phyloP scores from a whole-genome alignment of 2,888 invertebrate genomes.

The Phorcus lineatus region DNA sequence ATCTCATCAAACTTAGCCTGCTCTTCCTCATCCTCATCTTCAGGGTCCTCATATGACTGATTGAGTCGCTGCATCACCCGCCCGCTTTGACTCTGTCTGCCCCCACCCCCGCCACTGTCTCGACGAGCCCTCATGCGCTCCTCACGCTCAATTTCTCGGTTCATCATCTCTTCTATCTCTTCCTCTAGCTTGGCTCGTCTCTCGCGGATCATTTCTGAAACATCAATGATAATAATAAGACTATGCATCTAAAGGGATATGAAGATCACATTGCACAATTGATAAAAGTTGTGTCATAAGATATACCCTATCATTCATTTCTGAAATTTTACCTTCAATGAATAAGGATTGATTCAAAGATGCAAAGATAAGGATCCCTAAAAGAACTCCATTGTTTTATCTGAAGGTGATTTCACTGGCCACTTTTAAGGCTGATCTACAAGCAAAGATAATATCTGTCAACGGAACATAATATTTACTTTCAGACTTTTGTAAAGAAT shows the following conservation, averaged over 20 bases:
- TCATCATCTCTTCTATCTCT: constrained; percentile 64
- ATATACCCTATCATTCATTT: too few species aligned
- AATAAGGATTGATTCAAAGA: too few species aligned
- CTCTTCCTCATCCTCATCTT: constrained; percentile 36
- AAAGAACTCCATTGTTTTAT: too few species aligned
- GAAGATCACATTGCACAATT: not conserved
- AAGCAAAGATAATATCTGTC: too few species aligned
- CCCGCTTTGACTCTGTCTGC: constrained; percentile 16
- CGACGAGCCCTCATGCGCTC: constrained; percentile 41
- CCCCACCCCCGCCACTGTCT: constrained; percentile 31
- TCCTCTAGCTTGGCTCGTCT: constrained; percentile 59
- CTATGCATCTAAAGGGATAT: not conserved
- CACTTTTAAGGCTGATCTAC: too few species aligned
- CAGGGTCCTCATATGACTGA: constrained; percentile 15
- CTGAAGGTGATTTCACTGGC: too few species aligned
- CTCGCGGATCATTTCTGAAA: constrained; percentile 62
- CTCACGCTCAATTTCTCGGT: constrained; percentile 45
- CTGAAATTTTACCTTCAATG: too few species aligned
- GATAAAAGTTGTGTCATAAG: too few species aligned
- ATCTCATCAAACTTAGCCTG: constrained; percentile 33
- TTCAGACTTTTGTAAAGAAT: too few species aligned
- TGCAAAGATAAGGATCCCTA: too few species aligned
- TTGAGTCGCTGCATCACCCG: constrained; percentile 21
- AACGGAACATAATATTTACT: too few species aligned
- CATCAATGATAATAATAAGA: not conserved